Evolutionary conservation across 2,113 vertebrate species (phyloP), one percentile per base, ranked within the genome.

Genomic region (Camelus bactrianus): DNA sequence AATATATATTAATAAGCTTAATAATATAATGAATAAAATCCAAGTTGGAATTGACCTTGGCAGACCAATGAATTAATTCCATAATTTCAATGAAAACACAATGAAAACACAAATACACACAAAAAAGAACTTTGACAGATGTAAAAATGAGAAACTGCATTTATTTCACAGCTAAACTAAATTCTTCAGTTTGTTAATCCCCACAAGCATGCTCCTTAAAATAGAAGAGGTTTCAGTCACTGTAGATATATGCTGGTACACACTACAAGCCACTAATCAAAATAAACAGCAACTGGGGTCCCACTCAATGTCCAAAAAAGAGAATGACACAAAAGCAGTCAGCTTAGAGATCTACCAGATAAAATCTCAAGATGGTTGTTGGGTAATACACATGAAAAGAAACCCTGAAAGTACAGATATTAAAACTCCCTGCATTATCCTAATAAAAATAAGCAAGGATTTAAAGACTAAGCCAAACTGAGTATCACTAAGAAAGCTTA

Each of bases 371-470:
- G 8, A 38, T 12, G 22, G 32, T 8, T 83, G 19, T 13, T 83
- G 5, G 5, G 12, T 54, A 84, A 76, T 19, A 12, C 26, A 79
- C 11, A 65, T 52, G 24, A 32, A 70, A 73, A 73, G 20, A 82
- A 87, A 77, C 46, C 12, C n/a, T 38, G 26, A 50, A 70, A 72
- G 12, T 62, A 69, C 7, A 94, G 7, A 67, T 32, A 65, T 5
- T 64, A 91, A 93, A 91, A 69, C 64, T 24, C 62, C 26, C n/a
- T 38, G 52, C 90, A 16, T 69, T 81, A 89, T 30, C 56, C 64
- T 82, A 97, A 80, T 38, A 70, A 91, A 93, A 88, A 64, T 7
- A 52, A 91, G 60, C 1, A 79, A 87, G 35, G 35, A 50, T 38
- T 81, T 65, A 67, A 91, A 90, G 30, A 87, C 20, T 70, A 80